Percentiles rank a stretch among this genome's conserved stretches.
Conservation (phyloP, 2,888 invertebrate genomes). For the Willowsia nigromaculata region DNA sequence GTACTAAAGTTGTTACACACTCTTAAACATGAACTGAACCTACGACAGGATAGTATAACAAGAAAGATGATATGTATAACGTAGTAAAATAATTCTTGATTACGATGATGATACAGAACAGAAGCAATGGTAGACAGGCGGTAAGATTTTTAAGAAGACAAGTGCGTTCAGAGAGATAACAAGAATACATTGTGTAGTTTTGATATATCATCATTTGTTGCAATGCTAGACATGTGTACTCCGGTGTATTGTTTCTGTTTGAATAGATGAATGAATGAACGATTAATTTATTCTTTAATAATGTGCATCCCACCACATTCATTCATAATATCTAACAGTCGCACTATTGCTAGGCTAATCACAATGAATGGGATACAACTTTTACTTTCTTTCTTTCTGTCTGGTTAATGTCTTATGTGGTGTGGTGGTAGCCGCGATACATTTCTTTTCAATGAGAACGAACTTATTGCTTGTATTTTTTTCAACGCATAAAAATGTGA, state of each 20-base stretch:
- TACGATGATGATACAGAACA: too few relatives aligned
- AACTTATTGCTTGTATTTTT: background rate
- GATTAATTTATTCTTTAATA: conserved; percentile 45
- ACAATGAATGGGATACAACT: conserved; percentile 19
- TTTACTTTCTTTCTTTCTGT: conserved; percentile 51
- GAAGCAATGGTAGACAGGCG: too few relatives aligned
- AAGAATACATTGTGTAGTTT: background rate
- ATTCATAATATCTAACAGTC: background rate
- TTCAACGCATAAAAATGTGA: background rate
- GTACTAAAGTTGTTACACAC: too few relatives aligned
- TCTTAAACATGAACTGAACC: too few relatives aligned
- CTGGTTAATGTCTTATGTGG: background rate
- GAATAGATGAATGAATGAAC: conserved; percentile 32
- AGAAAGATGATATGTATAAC: too few relatives aligned
- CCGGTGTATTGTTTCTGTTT: background rate
- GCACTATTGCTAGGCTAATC: background rate
- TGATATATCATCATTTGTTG: background rate
- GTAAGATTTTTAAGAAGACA: too few relatives aligned
- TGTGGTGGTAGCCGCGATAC: background rate
- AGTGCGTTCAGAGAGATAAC: too few relatives aligned
- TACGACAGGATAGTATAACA: too few relatives aligned
- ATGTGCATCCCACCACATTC: background rate
- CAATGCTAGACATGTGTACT: background rate
- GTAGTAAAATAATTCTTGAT: too few relatives aligned
- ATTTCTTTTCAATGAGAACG: background rate